Percentiles rank a stretch among this genome's conserved stretches.
Evolutionary conservation across 2,113 vertebrate genomes (phyloP).

Genomic region (Accipiter virgatus): DNA sequence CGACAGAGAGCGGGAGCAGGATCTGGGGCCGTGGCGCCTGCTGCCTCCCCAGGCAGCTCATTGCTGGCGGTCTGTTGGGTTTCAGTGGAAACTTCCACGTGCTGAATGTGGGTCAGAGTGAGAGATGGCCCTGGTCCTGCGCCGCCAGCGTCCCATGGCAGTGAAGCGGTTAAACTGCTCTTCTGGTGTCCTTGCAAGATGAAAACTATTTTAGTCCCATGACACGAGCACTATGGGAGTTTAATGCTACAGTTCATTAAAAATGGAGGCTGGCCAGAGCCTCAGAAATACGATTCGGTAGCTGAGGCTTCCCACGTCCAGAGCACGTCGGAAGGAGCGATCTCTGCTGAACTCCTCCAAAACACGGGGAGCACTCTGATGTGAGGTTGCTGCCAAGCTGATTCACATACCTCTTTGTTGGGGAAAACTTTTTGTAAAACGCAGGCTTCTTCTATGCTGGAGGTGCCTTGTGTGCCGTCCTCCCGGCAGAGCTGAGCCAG

Average conservation of each 20-base stretch:
- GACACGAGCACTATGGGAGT: neutral
- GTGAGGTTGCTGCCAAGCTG: neutral
- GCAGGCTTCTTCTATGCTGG: neutral
- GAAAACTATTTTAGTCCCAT: conserved; percentile 12
- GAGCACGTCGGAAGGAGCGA: neutral
- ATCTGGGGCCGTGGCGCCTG: rapidly evolving
- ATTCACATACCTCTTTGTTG: rapidly evolving
- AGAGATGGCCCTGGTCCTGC: neutral
- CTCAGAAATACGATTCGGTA: neutral
- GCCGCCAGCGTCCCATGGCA: rapidly evolving
- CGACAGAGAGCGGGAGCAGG: rapidly evolving
- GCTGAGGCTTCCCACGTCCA: neutral
- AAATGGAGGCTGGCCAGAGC: neutral
- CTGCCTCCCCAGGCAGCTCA: neutral
- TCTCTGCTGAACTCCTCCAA: neutral
- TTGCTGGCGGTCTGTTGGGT: rapidly evolving
- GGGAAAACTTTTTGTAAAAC: neutral
- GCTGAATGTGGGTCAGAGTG: neutral
- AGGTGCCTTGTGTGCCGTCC: neutral
- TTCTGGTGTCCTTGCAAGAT: neutral
- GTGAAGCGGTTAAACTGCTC: neutral
- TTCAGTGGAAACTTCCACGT: neutral
- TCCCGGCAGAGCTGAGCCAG: neutral
- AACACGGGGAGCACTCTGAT: neutral
- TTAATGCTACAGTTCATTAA: neutral